Conservation (phyloP, 2,888 invertebrate species). For the Digitonthophagus gazella region DNA sequence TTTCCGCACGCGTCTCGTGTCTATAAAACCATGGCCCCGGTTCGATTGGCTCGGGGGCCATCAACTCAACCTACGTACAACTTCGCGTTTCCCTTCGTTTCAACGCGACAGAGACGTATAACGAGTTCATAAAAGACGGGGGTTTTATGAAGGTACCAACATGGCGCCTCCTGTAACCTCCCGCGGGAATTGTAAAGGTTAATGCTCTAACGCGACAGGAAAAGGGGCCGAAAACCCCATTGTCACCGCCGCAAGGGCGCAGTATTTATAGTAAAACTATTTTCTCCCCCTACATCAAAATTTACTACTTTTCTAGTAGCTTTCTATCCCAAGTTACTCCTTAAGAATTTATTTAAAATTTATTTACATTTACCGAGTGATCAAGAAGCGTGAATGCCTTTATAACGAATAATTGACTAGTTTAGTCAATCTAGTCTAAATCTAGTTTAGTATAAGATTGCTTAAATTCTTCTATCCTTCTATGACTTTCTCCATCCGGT, state of each 20-base stretch:
- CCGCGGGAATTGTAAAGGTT: neutral
- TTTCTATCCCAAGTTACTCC: neutral
- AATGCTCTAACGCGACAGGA: neutral
- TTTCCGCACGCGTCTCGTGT: neutral
- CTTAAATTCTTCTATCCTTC: too few relatives aligned
- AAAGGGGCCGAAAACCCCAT: neutral
- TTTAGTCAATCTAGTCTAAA: too few relatives aligned
- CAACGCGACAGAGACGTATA: neutral
- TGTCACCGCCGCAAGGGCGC: too few relatives aligned
- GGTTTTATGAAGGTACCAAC: neutral
- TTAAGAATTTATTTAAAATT: slow-evolving; percentile 34
- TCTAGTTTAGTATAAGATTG: too few relatives aligned
- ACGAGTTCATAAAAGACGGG: neutral
- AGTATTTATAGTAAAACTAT: neutral
- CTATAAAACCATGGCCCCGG: neutral
- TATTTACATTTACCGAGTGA: too few relatives aligned
- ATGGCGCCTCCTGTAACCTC: neutral
- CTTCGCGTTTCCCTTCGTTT: neutral
- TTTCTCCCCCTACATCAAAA: too few relatives aligned
- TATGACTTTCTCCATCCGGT: too few relatives aligned
- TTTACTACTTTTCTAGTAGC: too few relatives aligned
- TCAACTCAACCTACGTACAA: neutral
- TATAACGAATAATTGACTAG: too few relatives aligned
- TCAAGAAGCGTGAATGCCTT: too few relatives aligned
- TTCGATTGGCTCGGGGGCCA: neutral